Evolutionary conservation across 2,888 invertebrate species (phyloP).

Genomic region (Phortica okadai): DNA sequence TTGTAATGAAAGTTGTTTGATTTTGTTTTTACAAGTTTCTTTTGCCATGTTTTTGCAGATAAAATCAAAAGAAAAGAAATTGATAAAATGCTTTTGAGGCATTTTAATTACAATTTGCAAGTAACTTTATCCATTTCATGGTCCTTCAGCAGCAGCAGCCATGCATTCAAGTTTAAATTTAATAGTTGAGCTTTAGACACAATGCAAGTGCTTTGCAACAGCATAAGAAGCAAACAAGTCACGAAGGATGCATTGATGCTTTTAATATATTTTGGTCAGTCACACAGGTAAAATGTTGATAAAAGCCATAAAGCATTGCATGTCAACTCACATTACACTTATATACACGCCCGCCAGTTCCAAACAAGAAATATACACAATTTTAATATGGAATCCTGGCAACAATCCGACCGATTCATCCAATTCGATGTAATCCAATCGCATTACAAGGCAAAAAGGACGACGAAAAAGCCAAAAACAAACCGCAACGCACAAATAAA

Average conservation of each 20-base stretch:
- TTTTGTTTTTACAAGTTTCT: conserved; percentile 4
- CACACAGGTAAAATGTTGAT: no score
- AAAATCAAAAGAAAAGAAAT: conserved; percentile 16
- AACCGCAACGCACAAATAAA: conserved; percentile 19
- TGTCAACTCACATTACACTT: no score
- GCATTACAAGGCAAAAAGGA: conserved; percentile 18
- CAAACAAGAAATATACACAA: no score
- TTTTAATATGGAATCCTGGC: not conserved
- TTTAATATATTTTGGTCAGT: no score
- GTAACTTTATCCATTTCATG: not conserved
- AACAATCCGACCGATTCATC: not conserved
- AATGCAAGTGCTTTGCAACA: no score
- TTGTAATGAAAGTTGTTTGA: conserved; percentile 25
- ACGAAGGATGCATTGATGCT: no score
- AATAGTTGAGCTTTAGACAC: no score
- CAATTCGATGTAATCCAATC: conserved; percentile 17
- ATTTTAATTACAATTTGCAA: conserved; percentile 25
- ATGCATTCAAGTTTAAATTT: no score
- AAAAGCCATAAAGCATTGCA: no score
- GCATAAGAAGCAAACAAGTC: no score
- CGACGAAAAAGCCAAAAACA: conserved; percentile 1
- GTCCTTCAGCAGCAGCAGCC: no score
- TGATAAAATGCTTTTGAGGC: conserved; percentile 29
- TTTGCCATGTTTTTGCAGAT: not conserved
- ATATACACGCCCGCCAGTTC: no score